Evolutionary conservation across 2,113 vertebrate genomes (phyloP), one percentile per base, ranked within the genome.

Genomic region (Lepisosteus osseus): DNA sequence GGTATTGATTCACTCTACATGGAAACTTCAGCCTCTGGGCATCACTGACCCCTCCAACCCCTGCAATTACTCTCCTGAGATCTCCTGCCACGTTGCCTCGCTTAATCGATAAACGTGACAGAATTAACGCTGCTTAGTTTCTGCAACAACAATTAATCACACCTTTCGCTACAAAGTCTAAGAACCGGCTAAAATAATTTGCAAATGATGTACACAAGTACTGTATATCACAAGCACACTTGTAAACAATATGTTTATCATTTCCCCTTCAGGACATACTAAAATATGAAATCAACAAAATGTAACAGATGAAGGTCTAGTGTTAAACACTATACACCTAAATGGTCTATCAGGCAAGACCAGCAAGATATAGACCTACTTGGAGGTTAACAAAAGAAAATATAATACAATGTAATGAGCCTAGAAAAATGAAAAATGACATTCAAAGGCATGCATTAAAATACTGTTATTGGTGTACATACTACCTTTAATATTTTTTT

Each of bases 51-150:
- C 74, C 63, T 72, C 3, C 78, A 76, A 72, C 75, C 69, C 73
- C 68, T 73, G 54, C 61, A 74, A 80, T 80, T 84, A 82, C 77
- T 75, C 76, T 72, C 79, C 9, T n/a, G 77, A 76, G 82, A 82
- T 65, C n/a, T 73, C 63, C 41, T 5, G 74, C 69, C 59, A 73
- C 42, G 68, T 74, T 42, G 29, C 43, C 0, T 2, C 45, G 47
- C 54, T 40, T n/a, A 75, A 78, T 84, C 78, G 71, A 82, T 77
- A 12, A 0, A 45, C 54, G 51, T 54, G 67, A 42, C 74, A 67
- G 76, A 47, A 77, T 75, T 77, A 74, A 72, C 59, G 41, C 42
- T 72, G 72, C 71, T 72, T 69, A 72, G 73, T 67, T 77, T 64
- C 67, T 51, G 74, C 78, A 76, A 81, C 68, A 65, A 74, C 63